phyloP scores from a whole-genome alignment of 2,113 vertebrate genomes.

The Corynorhinus townsendii region DNA sequence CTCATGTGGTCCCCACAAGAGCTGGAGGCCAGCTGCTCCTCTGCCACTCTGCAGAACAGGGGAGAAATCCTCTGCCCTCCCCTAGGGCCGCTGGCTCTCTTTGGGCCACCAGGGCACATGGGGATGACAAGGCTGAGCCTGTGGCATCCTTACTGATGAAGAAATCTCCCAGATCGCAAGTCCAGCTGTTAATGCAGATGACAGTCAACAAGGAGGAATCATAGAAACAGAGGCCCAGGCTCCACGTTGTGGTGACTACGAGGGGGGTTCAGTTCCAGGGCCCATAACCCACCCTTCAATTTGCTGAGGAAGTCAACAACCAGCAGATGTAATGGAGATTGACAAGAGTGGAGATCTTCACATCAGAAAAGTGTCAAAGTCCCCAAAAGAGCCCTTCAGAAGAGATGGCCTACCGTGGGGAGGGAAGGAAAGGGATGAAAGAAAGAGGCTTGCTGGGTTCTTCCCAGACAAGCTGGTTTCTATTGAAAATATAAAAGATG shows the following conservation, averaged over 20 bases:
- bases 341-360: background rate
- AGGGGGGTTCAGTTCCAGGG: background rate
- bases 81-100: background rate
- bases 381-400: background rate
- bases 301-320: background rate
- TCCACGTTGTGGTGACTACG: background rate
- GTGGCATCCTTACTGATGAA: background rate
- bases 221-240: constrained; percentile 33
- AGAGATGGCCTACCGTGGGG: background rate
- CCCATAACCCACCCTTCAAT: background rate
- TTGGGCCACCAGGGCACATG: background rate
- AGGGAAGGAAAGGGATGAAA: constrained; percentile 15
- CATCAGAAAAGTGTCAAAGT: constrained; percentile 3
- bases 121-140: background rate
- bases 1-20: background rate
- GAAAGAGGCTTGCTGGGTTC: background rate
- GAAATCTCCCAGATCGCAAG: constrained; percentile 23
- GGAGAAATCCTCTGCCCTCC: background rate
- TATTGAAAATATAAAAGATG: constrained; percentile 65
- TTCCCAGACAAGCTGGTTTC: constrained; percentile 55
- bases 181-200: background rate
- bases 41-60: background rate
- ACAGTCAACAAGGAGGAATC: constrained; percentile 37
- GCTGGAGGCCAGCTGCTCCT: background rate
- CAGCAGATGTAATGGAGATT: background rate